Conservation (phyloP, 2,888 invertebrate species). For the Hesperia comma region DNA sequence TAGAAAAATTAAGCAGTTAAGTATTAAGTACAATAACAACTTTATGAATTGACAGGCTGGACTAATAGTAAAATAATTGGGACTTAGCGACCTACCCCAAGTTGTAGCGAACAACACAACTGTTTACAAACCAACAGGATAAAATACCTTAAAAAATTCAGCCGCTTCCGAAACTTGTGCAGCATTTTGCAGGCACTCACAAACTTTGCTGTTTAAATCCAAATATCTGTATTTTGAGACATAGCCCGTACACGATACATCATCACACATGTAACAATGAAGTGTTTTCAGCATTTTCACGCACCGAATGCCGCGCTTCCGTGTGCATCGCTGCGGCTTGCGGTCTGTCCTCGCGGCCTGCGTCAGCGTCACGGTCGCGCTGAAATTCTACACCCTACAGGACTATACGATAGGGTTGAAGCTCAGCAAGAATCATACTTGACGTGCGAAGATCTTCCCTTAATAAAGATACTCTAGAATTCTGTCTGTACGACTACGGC, state of each 20-base stretch:
- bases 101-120: no score
- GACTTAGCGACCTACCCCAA: no score
- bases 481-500: no score
- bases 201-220: neutral
- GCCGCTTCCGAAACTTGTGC: neutral
- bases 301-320: constrained; percentile 2
- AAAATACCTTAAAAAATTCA: neutral
- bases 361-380: neutral
- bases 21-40: no score
- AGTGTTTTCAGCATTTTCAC: constrained; percentile 3
- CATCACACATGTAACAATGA: neutral
- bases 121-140: neutral
- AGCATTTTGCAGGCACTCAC: neutral
- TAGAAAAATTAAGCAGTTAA: no score
- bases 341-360: neutral
- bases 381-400: neutral
- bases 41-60: no score
- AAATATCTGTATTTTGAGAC: neutral
- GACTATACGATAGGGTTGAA: neutral
- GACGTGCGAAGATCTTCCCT: no score
- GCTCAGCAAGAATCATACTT: neutral
- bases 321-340: neutral
- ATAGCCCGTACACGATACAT: neutral
- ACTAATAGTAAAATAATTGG: no score
- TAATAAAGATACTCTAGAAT: no score